Conservation (phyloP, 2,888 invertebrate genomes). For the Chesias legatella region DNA sequence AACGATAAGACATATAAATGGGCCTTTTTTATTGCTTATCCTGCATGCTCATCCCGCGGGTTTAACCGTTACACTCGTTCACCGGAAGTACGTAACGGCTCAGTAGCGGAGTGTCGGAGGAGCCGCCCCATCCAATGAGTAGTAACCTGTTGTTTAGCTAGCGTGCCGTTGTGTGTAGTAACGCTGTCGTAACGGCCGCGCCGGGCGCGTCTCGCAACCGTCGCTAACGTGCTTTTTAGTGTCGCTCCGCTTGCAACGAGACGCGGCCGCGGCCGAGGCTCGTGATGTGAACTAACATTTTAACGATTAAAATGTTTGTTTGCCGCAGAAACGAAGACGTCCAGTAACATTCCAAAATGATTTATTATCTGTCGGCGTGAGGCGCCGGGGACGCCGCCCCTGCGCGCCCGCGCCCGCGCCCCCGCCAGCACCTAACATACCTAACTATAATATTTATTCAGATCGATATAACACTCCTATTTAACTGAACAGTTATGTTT, state of each 20-base stretch:
- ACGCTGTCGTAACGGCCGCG: slow-evolving; percentile 26
- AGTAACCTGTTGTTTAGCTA: slow-evolving; percentile 25
- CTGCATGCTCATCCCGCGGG: slow-evolving; percentile 62
- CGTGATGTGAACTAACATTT: slow-evolving; percentile 50
- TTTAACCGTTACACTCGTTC: slow-evolving; percentile 5
- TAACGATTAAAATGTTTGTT: slow-evolving; percentile 67
- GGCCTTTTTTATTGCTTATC: slow-evolving; percentile 75
- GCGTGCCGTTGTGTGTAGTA: slow-evolving; percentile 36
- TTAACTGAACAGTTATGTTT: slow-evolving; percentile 64
- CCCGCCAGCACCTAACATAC: slow-evolving; percentile 31
- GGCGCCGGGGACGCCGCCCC: slow-evolving; percentile 32
- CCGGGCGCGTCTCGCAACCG: slow-evolving; percentile 8
- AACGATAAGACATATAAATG: slow-evolving; percentile 69
- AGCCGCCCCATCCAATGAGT: slow-evolving; percentile 17
- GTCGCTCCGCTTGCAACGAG: slow-evolving; percentile 10
- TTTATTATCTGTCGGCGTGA: slow-evolving; percentile 49
- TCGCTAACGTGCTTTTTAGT: slow-evolving; percentile 16
- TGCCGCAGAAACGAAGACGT: slow-evolving; percentile 75
- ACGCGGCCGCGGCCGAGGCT: neutral
- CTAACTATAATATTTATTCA: slow-evolving; percentile 58
- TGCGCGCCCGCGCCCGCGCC: slow-evolving; percentile 31
- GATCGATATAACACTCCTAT: slow-evolving; percentile 46
- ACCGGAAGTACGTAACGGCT: slow-evolving; percentile 5
- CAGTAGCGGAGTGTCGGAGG: slow-evolving; percentile 1
- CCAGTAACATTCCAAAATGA: slow-evolving; percentile 78